phyloP scores from a whole-genome alignment of 1,140 invertebrate species.

The Caenorhabditis briggsae region DNA sequence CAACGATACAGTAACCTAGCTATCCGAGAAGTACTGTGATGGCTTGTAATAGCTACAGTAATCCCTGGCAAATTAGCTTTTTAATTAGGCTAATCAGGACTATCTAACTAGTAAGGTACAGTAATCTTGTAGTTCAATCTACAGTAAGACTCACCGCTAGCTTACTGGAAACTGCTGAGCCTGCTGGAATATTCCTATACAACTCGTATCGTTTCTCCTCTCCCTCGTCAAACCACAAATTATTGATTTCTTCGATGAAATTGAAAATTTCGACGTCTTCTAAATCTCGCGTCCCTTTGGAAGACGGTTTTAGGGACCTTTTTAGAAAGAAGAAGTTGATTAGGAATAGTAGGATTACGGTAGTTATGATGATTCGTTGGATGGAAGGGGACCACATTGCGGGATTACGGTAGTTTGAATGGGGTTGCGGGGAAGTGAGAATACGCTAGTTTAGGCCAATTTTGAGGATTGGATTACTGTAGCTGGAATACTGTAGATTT shows the following conservation, averaged over 20 bases:
- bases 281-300: not conserved
- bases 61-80: no score
- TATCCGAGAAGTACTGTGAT: no score
- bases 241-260: not conserved
- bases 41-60: no score
- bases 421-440: no score
- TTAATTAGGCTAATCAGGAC: no score
- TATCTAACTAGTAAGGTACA: no score
- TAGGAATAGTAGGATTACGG: not conserved
- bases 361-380: not conserved
- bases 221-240: not conserved
- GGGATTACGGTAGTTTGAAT: no score
- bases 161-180: not conserved
- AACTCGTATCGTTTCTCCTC: conserved; percentile 3
- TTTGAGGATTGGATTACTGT: no score
- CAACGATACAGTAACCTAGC: no score
- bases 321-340: not conserved
- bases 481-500: no score
- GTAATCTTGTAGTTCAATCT: no score
- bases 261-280: not conserved
- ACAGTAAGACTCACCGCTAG: conserved; percentile 3
- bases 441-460: no score
- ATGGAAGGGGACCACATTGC: not conserved
- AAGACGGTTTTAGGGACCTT: not conserved
- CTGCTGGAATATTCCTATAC: conserved; percentile 16